Percentiles rank a stretch among this genome's conserved stretches.
Conservation (phyloP, 2,888 invertebrate species). For the Pammene aurita region DNA sequence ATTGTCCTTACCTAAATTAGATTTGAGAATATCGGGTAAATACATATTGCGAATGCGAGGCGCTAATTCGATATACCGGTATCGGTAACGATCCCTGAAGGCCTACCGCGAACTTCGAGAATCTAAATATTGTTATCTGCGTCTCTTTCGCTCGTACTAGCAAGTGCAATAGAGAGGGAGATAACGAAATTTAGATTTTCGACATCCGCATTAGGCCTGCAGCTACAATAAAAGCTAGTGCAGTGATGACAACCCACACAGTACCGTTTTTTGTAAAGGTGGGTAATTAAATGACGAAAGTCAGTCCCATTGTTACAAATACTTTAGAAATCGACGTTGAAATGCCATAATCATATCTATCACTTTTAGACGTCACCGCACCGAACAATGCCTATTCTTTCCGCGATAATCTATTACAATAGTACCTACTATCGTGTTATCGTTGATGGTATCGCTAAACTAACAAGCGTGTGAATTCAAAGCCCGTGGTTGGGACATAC, state of each 20-base stretch:
- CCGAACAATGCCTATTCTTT: constrained; percentile 39
- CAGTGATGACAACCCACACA: background rate
- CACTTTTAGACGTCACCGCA: constrained; percentile 24
- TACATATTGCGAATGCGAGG: no score
- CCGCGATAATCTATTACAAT: constrained; percentile 37
- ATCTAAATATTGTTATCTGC: no score
- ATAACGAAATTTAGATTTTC: no score
- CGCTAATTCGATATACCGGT: no score
- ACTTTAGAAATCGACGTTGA: constrained; percentile 38
- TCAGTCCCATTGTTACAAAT: constrained; percentile 20
- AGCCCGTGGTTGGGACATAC: background rate
- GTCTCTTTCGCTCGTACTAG: no score
- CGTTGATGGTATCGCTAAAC: constrained; percentile 23
- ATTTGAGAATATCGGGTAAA: no score
- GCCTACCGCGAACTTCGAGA: no score
- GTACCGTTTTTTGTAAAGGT: background rate
- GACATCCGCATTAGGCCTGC: no score
- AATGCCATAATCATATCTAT: constrained; percentile 31
- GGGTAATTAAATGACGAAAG: constrained; percentile 19
- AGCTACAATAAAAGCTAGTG: background rate
- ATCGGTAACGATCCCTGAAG: no score
- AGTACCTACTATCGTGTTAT: constrained; percentile 15
- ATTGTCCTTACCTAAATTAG: no score
- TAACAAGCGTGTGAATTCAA: constrained; percentile 36
- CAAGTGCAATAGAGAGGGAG: no score